Conservation (phyloP, 2,113 vertebrate genomes). For the Lethenteron reissneri region DNA sequence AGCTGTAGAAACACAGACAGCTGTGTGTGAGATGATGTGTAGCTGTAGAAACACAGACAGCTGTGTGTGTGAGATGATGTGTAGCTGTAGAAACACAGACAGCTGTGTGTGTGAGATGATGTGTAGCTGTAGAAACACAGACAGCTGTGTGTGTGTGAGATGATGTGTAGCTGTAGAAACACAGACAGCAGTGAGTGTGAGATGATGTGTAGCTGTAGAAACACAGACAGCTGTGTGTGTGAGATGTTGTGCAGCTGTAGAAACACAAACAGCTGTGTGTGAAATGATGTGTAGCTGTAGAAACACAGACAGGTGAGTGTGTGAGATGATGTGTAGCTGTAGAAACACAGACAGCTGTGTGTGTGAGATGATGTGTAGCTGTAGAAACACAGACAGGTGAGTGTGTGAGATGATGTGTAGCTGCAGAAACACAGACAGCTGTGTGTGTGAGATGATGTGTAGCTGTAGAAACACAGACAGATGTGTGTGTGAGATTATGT, state of each 20-base stretch:
- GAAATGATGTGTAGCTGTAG: neutral
- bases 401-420: neutral
- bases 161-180: neutral
- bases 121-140: neutral
- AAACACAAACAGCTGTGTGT: too few relatives aligned
- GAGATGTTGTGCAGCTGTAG: neutral
- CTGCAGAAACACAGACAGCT: neutral
- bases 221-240: neutral
- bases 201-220: neutral
- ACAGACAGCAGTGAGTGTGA: neutral
- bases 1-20: neutral
- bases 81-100: neutral
- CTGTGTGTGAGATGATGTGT: neutral
- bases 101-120: neutral
- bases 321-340: neutral
- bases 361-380: neutral
- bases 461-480: neutral
- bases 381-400: neutral
- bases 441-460: neutral
- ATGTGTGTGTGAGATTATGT: neutral
- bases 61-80: neutral
- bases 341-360: too few relatives aligned
- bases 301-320: neutral
- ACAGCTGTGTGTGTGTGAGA: neutral
- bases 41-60: neutral